These are phyloP conservation scores for Holcopasites calliopsidis DNA, from an alignment of 1,140 invertebrate genomes.

Conservation along the genomic window DNA sequence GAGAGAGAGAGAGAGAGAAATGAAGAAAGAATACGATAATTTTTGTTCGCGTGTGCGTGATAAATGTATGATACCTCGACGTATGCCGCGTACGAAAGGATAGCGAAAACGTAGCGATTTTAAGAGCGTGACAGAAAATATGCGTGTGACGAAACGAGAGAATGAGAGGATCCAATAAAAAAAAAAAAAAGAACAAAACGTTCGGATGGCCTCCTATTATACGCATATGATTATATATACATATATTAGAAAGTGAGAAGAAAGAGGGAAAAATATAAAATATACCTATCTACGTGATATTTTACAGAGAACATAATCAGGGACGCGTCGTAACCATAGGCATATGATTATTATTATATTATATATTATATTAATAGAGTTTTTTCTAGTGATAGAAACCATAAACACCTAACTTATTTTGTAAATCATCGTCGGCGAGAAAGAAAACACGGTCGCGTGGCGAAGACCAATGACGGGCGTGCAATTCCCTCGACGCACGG, in stretches of 20 bases:
- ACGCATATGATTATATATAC: conserved; percentile 48
- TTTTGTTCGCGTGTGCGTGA: neutral
- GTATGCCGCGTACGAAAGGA: neutral
- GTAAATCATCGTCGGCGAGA: conserved; percentile 44
- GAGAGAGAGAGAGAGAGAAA: neutral
- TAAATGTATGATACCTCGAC: neutral
- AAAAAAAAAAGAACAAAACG: neutral
- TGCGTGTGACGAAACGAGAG: conserved; percentile 31
- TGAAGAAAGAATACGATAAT: neutral
- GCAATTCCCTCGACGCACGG: conserved; percentile 61
- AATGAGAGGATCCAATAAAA: conserved; percentile 32
- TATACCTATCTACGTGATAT: conserved; percentile 73
- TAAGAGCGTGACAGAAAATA: conserved; percentile 11
- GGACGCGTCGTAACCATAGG: conserved; percentile 67
- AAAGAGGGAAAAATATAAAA: conserved; percentile 55
- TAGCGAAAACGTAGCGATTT: neutral
- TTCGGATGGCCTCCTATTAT: conserved; percentile 51
- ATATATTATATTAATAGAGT: conserved; percentile 51
- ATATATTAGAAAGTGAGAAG: conserved; percentile 52
- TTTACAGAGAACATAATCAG: conserved; percentile 76
- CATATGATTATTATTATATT: conserved; percentile 43
- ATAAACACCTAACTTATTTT: conserved; percentile 52
- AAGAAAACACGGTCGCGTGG: conserved; percentile 28
- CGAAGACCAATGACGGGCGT: conserved; percentile 38
- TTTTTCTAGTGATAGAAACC: conserved; percentile 59